Evolutionary conservation across 1,140 invertebrate species (phyloP), one percentile per base, ranked within the genome.

Genomic region (Asbolus verrucosus): DNA sequence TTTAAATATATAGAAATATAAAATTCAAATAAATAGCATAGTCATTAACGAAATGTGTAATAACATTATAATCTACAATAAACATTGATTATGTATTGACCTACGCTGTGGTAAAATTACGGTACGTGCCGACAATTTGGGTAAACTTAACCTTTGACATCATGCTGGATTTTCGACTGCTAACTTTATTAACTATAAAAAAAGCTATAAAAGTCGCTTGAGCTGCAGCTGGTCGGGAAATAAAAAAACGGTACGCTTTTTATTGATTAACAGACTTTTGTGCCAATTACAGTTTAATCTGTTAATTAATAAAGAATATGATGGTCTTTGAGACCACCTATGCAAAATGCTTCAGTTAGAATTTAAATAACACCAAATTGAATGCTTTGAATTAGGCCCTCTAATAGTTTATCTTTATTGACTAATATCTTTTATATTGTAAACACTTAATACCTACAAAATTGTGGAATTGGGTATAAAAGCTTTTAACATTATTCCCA

Each of bases 1-100:
- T 68, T 68, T 68, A 68, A 68, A 68, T 60, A 61, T 68, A 68
- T 54, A 68, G 19, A 63, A 54, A 54, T 36, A 36, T 27, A 54
- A 54, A 54, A 6, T 14, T 24, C 46, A 24, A 13, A 54, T 54
- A 13, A 27, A 54, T 46, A 46, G 41, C 11, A 54, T 54, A 54
- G 46, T n/a, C n/a, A 54, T 54, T 36, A 11, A n/a, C 6, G 33
- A 36, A 6, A 3, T 36, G 11, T 6, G 11, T 3, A 36, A 36
- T 36, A n/a, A n/a, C n/a, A n/a, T n/a, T n/a, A n/a, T n/a, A n/a
- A n/a, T n/a, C n/a, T n/a, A n/a, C n/a, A n/a, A n/a, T n/a, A n/a
- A n/a, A 2, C 33, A 11, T 36, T 6, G 11, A 36, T 11, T 2
- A 36, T 36, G 33, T 24, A 63, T 15, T 46, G 11, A 19, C 43